Evolutionary conservation across 1,140 invertebrate species (phyloP).

Genomic region (Wiebesia pumilae): DNA sequence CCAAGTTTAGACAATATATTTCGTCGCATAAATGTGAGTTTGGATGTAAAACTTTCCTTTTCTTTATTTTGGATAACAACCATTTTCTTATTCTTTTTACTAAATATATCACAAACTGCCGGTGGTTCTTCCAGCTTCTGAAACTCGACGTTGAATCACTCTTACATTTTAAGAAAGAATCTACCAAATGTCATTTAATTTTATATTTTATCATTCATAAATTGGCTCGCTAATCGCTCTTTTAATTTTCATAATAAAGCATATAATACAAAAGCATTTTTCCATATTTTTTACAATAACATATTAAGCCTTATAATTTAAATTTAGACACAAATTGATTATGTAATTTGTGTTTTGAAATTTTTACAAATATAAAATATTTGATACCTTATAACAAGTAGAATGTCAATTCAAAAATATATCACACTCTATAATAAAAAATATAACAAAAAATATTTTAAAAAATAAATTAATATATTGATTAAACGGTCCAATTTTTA

Average conservation of each 20-base stretch:
- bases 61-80: slow-evolving; percentile 72
- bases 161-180: slow-evolving; percentile 27
- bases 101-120: slow-evolving; percentile 75
- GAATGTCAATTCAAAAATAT: not conserved
- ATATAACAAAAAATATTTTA: not conserved
- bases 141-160: slow-evolving; percentile 56
- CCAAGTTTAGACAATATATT: slow-evolving; percentile 47
- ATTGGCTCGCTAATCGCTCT: slow-evolving; percentile 12
- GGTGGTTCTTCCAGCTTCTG: slow-evolving; percentile 61
- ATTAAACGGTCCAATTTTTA: not conserved
- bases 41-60: slow-evolving; percentile 68
- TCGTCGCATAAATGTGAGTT: slow-evolving; percentile 64
- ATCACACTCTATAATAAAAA: not conserved
- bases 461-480: not conserved
- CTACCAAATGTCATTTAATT: slow-evolving; percentile 25
- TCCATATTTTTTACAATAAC: slow-evolving; percentile 8
- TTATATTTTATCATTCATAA: not conserved
- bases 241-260: slow-evolving; percentile 20
- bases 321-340: slow-evolving; percentile 4
- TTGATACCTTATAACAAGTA: not conserved
- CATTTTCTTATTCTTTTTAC: slow-evolving; percentile 70
- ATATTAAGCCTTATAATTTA: not conserved
- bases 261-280: not conserved
- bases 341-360: not conserved
- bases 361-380: slow-evolving; percentile 12